These are phyloP conservation scores for Hippocampus comes DNA, from an alignment of 2,113 vertebrate genomes.

Conservation along the genomic window DNA sequence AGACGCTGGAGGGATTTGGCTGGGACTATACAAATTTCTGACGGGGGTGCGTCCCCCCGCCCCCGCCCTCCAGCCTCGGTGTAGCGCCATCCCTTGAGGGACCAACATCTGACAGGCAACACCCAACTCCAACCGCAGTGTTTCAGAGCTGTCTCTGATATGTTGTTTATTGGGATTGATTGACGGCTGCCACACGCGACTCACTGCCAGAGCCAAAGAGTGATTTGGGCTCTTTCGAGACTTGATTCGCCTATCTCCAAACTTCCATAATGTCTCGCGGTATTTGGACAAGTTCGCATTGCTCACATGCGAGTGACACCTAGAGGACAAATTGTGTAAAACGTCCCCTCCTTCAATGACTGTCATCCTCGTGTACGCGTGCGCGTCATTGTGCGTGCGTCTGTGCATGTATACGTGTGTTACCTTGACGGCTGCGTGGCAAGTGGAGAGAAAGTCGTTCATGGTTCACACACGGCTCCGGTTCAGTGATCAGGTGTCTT, in stretches of 20 bases:
- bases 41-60: too few species aligned
- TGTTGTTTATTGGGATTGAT: background rate
- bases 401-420: background rate
- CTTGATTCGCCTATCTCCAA: background rate
- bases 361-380: background rate
- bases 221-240: background rate
- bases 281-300: background rate
- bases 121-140: too few species aligned
- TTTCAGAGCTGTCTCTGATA: background rate
- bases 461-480: slow-evolving; percentile 9
- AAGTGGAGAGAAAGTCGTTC: slow-evolving; percentile 51
- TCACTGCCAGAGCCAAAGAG: background rate
- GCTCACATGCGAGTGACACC: background rate
- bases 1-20: too few species aligned
- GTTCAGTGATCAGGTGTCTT: background rate
- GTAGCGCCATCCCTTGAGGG: too few species aligned
- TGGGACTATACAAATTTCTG: too few species aligned
- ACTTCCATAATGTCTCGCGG: background rate
- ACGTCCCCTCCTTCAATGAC: background rate
- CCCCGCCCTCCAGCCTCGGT: too few species aligned
- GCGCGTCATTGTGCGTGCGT: background rate
- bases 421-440: slow-evolving; percentile 42
- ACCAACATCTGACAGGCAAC: too few species aligned
- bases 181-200: background rate
- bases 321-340: background rate